Percentiles rank a stretch among this genome's conserved stretches.
These are phyloP conservation scores for Brenthis ino DNA, from an alignment of 2,888 invertebrate species.

Conservation along the genomic window DNA sequence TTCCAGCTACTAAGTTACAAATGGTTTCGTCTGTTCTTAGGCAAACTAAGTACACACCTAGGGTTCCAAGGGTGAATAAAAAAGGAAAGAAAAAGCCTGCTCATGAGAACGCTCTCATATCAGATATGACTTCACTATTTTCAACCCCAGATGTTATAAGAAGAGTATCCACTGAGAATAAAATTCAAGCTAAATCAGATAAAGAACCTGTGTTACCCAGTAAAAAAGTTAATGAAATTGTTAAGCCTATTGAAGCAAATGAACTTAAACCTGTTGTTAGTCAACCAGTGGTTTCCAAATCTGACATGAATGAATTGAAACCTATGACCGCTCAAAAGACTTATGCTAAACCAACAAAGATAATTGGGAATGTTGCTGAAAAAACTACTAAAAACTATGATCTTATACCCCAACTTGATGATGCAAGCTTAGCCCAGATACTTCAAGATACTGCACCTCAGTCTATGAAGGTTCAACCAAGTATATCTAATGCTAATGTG, in stretches of 20 bases:
- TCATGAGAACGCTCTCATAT: conserved; percentile 78
- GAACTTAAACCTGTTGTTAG: conserved; percentile 42
- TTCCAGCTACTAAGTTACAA: conserved; percentile 47
- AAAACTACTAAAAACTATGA: conserved; percentile 65
- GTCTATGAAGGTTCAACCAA: conserved; percentile 59
- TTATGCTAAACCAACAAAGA: conserved; percentile 56
- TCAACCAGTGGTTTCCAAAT: conserved; percentile 42
- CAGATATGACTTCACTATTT: conserved; percentile 87
- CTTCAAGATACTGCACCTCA: conserved; percentile 69
- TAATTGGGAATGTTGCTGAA: conserved; percentile 47
- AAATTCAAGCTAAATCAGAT: conserved; percentile 72
- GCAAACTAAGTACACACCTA: conserved; percentile 66
- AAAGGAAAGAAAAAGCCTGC: conserved; percentile 84
- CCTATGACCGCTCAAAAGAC: conserved; percentile 49
- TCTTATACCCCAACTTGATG: conserved; percentile 74
- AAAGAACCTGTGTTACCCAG: conserved; percentile 62
- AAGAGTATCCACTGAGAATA: conserved; percentile 82
- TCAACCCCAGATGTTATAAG: conserved; percentile 90
- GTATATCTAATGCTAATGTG: conserved; percentile 56
- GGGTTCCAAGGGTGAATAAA: conserved; percentile 65
- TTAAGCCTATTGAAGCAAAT: conserved; percentile 44
- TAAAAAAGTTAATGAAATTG: conserved; percentile 46
- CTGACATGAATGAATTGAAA: conserved; percentile 53
- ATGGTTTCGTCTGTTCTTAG: conserved; percentile 49
- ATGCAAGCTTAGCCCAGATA: conserved; percentile 76